Base-by-base conservation (phyloP, 2,888 invertebrate species). In the Synergus laeviventris region DNA sequence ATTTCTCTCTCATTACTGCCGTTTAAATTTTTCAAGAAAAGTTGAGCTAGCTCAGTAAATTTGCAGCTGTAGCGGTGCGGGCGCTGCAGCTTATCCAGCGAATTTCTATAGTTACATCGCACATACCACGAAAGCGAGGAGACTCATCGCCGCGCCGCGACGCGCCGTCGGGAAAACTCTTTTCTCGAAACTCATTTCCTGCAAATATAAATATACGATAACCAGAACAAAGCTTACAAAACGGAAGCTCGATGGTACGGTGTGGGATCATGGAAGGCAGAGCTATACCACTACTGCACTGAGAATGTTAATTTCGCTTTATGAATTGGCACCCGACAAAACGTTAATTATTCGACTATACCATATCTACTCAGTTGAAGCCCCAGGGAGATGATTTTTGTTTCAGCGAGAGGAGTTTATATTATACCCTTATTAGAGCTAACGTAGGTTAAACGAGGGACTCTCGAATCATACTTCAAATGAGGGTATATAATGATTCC, bases 171-270 rank as follows among this genome's bases (percentile, higher is more conserved):
- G 21, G 21, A 56, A 12, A 56, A 21, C 56, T 56, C 56, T 56
- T 24, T 56, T 21, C 56, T 56, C 56, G 56, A 5, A 56, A 56
- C 56, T 56, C 56, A 56, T 56, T 24, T 56, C 56, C 56, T 56
- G 56, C 56, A 56, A 56, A 56, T 56, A 56, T 56, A 56, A 56
- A 56, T 56, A 56, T 21, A 56, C 24, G 56, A 56, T 56, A 56
- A 56, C 56, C 56, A 21, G 56, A 56, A 56, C 56, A 56, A 56
- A 56, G 56, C 21, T 56, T 56, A 56, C 56, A 21, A 14, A 56
- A 21, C 56, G 56, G 56, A 56, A 56, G 56, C 56, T 56, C 21
- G 21, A 56, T 21, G 21, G 21, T 24, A 7, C 11, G 56, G 31
- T 56, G 9, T 12, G 56, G n/a, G n/a, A n/a, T 18, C 3, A 56